Conservation (phyloP, 2,797 vertebrate species). For the Phoeniculus purpureus region DNA sequence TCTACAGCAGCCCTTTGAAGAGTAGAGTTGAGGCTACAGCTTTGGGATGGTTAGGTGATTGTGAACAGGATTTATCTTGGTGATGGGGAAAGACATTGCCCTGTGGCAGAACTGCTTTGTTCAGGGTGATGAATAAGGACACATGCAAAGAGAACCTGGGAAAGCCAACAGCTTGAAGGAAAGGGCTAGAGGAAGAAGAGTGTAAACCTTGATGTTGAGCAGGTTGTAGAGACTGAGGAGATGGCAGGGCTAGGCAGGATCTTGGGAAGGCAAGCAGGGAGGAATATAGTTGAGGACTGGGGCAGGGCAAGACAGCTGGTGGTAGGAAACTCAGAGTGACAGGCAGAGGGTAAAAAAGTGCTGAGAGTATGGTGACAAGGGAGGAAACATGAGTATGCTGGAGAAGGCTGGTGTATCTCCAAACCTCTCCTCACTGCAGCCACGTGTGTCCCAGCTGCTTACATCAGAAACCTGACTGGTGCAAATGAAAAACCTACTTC, state of each 20-base stretch:
- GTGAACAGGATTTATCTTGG: neutral
- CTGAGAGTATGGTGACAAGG: neutral
- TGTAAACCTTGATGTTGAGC: neutral
- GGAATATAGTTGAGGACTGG: neutral
- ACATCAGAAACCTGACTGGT: neutral
- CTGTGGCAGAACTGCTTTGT: neutral
- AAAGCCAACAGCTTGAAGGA: neutral
- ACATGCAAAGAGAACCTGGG: neutral
- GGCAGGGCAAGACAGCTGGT: neutral
- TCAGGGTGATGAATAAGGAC: neutral
- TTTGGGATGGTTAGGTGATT: neutral
- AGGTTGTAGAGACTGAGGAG: neutral
- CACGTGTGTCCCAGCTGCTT: neutral
- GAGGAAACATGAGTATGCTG: accelerated
- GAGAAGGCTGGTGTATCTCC: neutral
- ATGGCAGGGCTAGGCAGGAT: neutral
- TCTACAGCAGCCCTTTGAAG: neutral
- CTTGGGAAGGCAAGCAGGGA: neutral
- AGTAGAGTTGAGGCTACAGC: neutral
- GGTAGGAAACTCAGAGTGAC: neutral
- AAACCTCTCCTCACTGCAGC: neutral
- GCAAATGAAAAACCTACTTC: neutral
- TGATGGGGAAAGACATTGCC: neutral
- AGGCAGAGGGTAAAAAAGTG: neutral
- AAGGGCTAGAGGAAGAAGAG: neutral